Base-by-base conservation (phyloP, 1,140 invertebrate species). In the Neelides sp. region DNA sequence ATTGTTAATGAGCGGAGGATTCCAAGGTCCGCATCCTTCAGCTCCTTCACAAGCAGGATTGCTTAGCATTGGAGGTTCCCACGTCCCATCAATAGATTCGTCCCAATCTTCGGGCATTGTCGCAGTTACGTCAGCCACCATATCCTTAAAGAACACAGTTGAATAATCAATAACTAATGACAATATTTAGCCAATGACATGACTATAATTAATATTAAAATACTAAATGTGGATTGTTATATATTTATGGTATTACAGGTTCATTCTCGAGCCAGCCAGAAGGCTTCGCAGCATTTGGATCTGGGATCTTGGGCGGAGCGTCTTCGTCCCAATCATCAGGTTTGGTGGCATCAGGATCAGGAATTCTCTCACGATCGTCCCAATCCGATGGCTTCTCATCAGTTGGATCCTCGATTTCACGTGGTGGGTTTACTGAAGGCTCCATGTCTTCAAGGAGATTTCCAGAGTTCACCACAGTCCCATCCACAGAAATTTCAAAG, bases 351-450 rank as follows among this genome's bases (percentile, higher is more conserved):
- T 78, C 76, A 1, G 86, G 82, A 69, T 95, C 90, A 4, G 87
- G 77, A 59, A 95, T 94, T 71, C 91, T 95, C 68, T 97, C 92
- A 56, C 88, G 76, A 59, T 98, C 92, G 69, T 98, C 95, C 95
- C 95, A 98, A 64, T 95, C 84, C 1, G 76, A 77, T 2, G 95
- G 95, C 65, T 93, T 82, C 51, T 71, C 77, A 64, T 98, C 95
- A 49, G 78, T 72, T 0, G 88, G 87, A 73, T 99, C 95, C 64
- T 94, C 88, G 64, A 98, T 93, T 72, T 96, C 87, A 46, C 83
- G 75, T 2, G 90, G 85, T 4, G 95, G 95, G 72, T 97, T 96
- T 0, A 98, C 88, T 5, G 93, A 71, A 2, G 95, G 95, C 24
- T 75, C 78, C 63, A 95, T 88, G 68, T 97, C 90, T 54, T 88